These are phyloP conservation scores for Drosophila navojoa DNA, from an alignment of 1,140 invertebrate species.

Conservation along the genomic window DNA sequence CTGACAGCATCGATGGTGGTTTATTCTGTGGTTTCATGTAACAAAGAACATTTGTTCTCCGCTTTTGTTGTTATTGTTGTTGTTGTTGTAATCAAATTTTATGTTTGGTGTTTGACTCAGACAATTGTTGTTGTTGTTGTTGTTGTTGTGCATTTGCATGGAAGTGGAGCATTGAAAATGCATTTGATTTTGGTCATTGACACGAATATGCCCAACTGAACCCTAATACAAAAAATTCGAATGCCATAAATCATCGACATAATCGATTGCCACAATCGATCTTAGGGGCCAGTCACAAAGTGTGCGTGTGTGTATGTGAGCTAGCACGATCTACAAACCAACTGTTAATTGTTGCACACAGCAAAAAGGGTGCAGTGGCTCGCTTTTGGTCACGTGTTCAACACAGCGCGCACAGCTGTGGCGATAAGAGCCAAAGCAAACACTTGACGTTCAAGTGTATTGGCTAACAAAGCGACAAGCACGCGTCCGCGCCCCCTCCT, in stretches of 20 bases:
- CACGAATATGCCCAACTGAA: constrained; percentile 60
- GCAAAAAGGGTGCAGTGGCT: constrained; percentile 68
- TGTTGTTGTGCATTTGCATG: constrained; percentile 49
- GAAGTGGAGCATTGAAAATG: constrained; percentile 51
- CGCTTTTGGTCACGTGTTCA: constrained; percentile 65
- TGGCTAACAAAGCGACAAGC: constrained; percentile 15
- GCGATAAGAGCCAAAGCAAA: constrained; percentile 53
- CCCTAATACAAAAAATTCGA: constrained; percentile 57
- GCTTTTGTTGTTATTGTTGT: constrained; percentile 23
- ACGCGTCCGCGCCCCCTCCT: not conserved
- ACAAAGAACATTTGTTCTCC: constrained; percentile 34
- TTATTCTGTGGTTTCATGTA: constrained; percentile 24
- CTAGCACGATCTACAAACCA: constrained; percentile 59
- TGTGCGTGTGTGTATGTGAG: not conserved
- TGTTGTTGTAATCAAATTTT: constrained; percentile 63
- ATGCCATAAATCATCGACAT: constrained; percentile 68
- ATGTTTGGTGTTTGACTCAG: constrained; percentile 55
- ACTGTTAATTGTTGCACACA: constrained; percentile 65
- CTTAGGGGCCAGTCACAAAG: constrained; percentile 33
- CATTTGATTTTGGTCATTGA: constrained; percentile 69
- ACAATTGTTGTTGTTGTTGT: constrained; percentile 14
- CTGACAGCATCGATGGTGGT: constrained; percentile 16
- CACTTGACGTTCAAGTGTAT: constrained; percentile 67
- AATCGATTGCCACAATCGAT: constrained; percentile 75
- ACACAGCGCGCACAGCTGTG: constrained; percentile 49